Base-by-base conservation (phyloP, 1,140 invertebrate species). In the Nephila pilipes region DNA sequence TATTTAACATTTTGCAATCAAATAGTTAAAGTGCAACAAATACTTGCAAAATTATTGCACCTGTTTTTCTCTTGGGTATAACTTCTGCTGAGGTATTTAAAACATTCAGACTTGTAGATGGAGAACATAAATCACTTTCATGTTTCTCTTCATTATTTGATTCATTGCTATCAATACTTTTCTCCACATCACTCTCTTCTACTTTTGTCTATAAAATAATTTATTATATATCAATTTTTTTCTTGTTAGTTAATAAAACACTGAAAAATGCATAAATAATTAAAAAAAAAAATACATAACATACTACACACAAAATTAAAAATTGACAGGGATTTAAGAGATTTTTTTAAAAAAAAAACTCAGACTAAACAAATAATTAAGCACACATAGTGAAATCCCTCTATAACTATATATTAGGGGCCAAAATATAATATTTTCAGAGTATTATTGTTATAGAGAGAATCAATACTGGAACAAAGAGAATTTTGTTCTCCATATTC, bases 11-110 rank as follows among this genome's bases (percentile, higher is more conserved):
- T n/a, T n/a, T n/a, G n/a, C n/a, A n/a, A n/a, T n/a, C n/a, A n/a
- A n/a, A n/a, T n/a, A n/a, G n/a, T n/a, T n/a, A n/a, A n/a, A n/a
- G n/a, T n/a, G n/a, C n/a, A n/a, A 12, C 12, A 14, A 25, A 65
- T 5, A 65, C 2, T 25, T 8, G 22, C n/a, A 65, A 69, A 20
- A 36, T 18, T 5, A 32, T 32, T 55, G 22, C 8, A 81, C 80
- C 80, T 54, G 80, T 81, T 81, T 81, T 81, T 54, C 80, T 81
- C 46, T 81, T 81, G 80, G 80, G 80, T 54, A 81, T 81, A 20
- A 20, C 38, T 81, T 81, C 79, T 46, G 38, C n/a, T 69, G 65
- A 14, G 14, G 29, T 32, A 29, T n/a, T n/a, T n/a, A n/a, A n/a
- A n/a, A n/a, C 14, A 14, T 69, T 69, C 12, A n/a, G n/a, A 69